phyloP scores from a whole-genome alignment of 2,113 vertebrate species.

The Hoplias malabaricus region DNA sequence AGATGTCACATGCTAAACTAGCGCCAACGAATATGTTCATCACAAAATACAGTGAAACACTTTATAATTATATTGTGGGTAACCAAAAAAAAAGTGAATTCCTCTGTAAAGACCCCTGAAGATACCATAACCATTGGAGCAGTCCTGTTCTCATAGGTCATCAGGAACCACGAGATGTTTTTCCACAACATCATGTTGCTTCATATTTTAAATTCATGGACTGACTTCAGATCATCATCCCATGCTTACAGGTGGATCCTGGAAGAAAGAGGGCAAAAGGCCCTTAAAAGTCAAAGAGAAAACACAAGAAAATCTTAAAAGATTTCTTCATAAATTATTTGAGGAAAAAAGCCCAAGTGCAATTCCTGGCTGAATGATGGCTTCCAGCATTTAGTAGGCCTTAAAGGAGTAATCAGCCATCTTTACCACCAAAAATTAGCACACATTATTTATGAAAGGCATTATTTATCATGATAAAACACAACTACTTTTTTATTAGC shows the following conservation, averaged over 20 bases:
- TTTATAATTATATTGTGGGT: not conserved
- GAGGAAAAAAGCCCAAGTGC: not conserved
- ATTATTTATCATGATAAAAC: too few species aligned
- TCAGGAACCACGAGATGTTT: constrained; percentile 26
- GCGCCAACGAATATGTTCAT: not conserved
- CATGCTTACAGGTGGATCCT: constrained; percentile 23
- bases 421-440: too few species aligned
- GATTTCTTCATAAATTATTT: not conserved
- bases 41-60: not conserved
- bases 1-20: not conserved
- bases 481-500: too few species aligned
- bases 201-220: not conserved
- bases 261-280: not conserved
- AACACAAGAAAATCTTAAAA: not conserved
- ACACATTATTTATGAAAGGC: too few species aligned
- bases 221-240: constrained; percentile 9
- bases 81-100: not conserved
- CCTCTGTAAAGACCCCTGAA: not conserved
- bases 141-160: constrained; percentile 29
- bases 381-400: not conserved
- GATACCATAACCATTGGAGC: constrained; percentile 9
- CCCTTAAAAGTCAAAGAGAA: constrained; percentile 5
- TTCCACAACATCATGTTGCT: constrained; percentile 29
- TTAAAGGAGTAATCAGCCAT: not conserved
- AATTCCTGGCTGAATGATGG: not conserved